Base-by-base conservation (phyloP, 2,113 vertebrate genomes). In the Thunnus thynnus region DNA sequence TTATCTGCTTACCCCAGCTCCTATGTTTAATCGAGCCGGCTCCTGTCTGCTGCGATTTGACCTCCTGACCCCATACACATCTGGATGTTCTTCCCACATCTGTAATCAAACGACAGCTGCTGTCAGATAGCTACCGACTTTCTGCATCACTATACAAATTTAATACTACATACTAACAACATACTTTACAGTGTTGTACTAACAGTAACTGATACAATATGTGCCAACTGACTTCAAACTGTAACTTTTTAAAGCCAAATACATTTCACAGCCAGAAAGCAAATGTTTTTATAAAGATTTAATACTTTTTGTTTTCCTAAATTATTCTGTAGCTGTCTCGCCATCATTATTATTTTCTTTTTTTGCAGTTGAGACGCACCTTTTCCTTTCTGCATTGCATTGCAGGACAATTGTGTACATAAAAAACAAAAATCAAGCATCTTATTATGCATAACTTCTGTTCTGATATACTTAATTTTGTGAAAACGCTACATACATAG, bases 31-130 rank as follows among this genome's bases (percentile, higher is more conserved):
- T 76, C 98, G 96, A 72, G 97, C 97, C 0, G 98, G 98, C 64
- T 99, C 98, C 91, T 99, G 97, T 94, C 98, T 95, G 90, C 98
- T 99, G 91, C 98, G 96, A 90, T 97, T 99, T 82, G 98, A 99
- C 86, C 98, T 94, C 92, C 98, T 96, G 88, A 99, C 98, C 72
- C 98, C 98, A 89, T 99, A 99, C 88, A 99, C 96, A 94, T 99
- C 98, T 88, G 98, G 98, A 94, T 99, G 99, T 87, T 99, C 98
- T 90, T 99, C 98, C 98, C 98, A 99, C 98, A 99, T 99, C 98
- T 99, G 95, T 71, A 95, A 96, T 93, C 62, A 96, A 65, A 94
- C 90, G 95, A 20, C 93, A 78, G 92, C 72, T 72, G 90, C 36
- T 64, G 44, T 57, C 48, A 72, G 50, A 67, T 2, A 61, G 18